Conservation (phyloP, 2,888 invertebrate species). For the Carabus problematicus region DNA sequence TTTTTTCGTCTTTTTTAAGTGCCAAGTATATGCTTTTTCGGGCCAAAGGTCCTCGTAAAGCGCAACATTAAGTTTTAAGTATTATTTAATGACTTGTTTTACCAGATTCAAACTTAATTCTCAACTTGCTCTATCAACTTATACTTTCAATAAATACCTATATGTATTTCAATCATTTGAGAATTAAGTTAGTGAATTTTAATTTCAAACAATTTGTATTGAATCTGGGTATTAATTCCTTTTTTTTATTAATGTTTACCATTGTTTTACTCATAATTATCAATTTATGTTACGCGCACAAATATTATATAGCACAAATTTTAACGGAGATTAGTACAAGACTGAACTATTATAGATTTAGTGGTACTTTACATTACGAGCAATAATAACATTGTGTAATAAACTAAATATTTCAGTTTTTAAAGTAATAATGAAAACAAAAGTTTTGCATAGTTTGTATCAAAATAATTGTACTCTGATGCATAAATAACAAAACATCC, state of each 20-base stretch:
- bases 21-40: constrained; percentile 10
- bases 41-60: constrained; percentile 7
- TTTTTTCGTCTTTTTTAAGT: constrained; percentile 22
- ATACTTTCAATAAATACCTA: background rate
- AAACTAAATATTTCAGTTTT: background rate
- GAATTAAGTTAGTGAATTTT: background rate
- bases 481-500: too few species aligned
- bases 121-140: background rate
- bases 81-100: background rate
- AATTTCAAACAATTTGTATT: background rate
- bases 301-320: background rate
- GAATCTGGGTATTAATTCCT: background rate
- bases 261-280: background rate
- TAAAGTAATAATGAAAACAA: background rate
- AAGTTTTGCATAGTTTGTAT: too few species aligned
- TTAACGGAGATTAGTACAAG: background rate
- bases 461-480: too few species aligned
- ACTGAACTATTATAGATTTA: too few species aligned
- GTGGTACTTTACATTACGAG: background rate
- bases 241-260: background rate
- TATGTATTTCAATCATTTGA: background rate
- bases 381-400: background rate
- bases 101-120: background rate
- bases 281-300: too few species aligned
- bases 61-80: background rate